A percentile compares a stretch with the other conserved stretches of the same genome.
Evolutionary conservation across 2,113 vertebrate genomes (phyloP).

Genomic region (Oncorhynchus tshawytscha): DNA sequence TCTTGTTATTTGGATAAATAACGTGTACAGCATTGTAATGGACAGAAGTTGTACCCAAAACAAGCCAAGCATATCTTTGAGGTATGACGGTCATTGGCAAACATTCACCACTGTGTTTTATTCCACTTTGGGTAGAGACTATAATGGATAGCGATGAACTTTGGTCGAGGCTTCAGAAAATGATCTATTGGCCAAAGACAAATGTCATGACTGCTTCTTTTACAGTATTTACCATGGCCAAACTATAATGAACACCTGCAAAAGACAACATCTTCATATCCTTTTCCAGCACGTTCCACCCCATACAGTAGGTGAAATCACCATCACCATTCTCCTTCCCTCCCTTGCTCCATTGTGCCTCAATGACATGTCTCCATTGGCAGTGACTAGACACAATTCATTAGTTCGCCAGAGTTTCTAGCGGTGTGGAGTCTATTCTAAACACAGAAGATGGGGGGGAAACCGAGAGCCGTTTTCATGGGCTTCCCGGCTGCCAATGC

Average conservation of each 20-base stretch:
- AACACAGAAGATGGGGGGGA: constrained; percentile 53
- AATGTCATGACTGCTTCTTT: constrained; percentile 43
- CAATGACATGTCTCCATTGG: constrained; percentile 46
- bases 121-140: no score
- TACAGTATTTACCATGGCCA: constrained; percentile 14
- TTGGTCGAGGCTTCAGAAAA: no score
- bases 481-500: constrained; percentile 65
- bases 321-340: not conserved
- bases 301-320: constrained; percentile 34
- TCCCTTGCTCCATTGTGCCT: constrained; percentile 22
- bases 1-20: no score
- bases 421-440: constrained; percentile 36
- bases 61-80: no score
- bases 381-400: constrained; percentile 1
- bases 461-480: constrained; percentile 55
- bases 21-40: no score
- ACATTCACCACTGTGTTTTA: no score
- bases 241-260: constrained; percentile 62
- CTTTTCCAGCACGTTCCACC: constrained; percentile 43
- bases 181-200: no score
- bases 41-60: no score
- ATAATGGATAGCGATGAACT: no score
- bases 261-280: constrained; percentile 16
- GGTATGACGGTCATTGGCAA: no score
- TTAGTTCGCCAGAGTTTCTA: constrained; percentile 49